A percentile compares a stretch with the other conserved stretches of the same genome.
phyloP scores from a whole-genome alignment of 2,888 invertebrate genomes.

The Pandemis heparana region DNA sequence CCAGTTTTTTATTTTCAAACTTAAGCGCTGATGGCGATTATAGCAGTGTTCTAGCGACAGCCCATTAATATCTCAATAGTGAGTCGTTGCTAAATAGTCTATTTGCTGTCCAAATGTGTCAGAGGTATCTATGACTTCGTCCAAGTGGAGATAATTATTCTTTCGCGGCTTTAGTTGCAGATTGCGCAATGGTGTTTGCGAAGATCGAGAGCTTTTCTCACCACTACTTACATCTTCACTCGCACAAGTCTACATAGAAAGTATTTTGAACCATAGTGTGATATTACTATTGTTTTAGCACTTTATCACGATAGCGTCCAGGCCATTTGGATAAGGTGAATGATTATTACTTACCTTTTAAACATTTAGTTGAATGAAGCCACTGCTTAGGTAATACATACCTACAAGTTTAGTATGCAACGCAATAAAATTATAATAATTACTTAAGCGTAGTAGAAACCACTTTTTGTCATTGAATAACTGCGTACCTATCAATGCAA shows the following conservation, averaged over 20 bases:
- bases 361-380: background rate
- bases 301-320: background rate
- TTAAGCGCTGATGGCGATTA: slow-evolving; percentile 28
- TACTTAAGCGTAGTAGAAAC: slow-evolving; percentile 21
- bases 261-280: slow-evolving; percentile 43
- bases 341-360: background rate
- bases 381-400: background rate
- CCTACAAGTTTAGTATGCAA: slow-evolving; percentile 10
- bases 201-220: slow-evolving; percentile 44
- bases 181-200: slow-evolving; percentile 48
- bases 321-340: background rate
- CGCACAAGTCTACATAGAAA: slow-evolving; percentile 45
- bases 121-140: slow-evolving; percentile 46
- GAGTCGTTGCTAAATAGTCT: slow-evolving; percentile 50
- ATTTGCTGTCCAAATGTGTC: slow-evolving; percentile 48
- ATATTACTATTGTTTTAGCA: slow-evolving; percentile 35
- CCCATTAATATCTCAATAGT: slow-evolving; percentile 55
- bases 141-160: slow-evolving; percentile 51
- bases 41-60: slow-evolving; percentile 47
- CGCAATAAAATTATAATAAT: slow-evolving; percentile 22
- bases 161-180: slow-evolving; percentile 46
- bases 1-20: slow-evolving; percentile 18
- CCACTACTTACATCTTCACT: slow-evolving; percentile 34
- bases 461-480: slow-evolving; percentile 46
- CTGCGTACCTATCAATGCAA: slow-evolving; percentile 42